Conservation (phyloP, 2,888 invertebrate genomes). For the Sesia apiformis region DNA sequence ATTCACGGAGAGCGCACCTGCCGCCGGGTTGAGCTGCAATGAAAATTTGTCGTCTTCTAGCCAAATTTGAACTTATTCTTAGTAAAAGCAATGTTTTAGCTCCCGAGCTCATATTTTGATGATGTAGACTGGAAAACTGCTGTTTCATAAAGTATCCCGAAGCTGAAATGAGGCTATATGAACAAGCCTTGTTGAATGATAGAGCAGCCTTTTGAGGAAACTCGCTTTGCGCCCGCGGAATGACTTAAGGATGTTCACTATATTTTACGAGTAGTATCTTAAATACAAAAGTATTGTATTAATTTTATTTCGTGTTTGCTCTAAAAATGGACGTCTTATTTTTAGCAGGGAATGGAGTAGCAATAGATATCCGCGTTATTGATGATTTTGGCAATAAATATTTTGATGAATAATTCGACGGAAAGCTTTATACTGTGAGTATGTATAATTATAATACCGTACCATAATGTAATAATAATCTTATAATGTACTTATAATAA, state of each 20-base stretch:
- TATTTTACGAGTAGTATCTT: too few species aligned
- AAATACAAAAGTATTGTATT: too few species aligned
- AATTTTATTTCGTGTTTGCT: too few species aligned
- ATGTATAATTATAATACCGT: too few species aligned
- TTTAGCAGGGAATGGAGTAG: too few species aligned
- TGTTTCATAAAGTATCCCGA: constrained; percentile 24
- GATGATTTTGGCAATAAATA: too few species aligned
- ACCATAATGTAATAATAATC: too few species aligned
- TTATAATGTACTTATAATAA: too few species aligned
- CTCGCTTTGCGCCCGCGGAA: background rate
- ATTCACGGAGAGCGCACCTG: constrained; percentile 53
- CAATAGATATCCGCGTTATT: too few species aligned
- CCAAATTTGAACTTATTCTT: constrained; percentile 54
- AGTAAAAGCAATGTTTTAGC: constrained; percentile 31
- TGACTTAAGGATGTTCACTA: background rate
- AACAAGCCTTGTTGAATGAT: constrained; percentile 11
- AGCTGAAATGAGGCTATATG: constrained; percentile 22
- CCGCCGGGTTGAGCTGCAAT: constrained; percentile 38
- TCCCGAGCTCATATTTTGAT: constrained; percentile 23
- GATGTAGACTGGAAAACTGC: constrained; percentile 17
- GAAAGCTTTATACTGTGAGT: too few species aligned
- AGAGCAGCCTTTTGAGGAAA: constrained; percentile 11
- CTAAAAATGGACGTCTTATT: too few species aligned
- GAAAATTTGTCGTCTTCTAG: constrained; percentile 58
- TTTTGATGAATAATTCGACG: too few species aligned